A percentile compares a stretch with the other conserved stretches of the same genome.
Evolutionary conservation across 2,888 invertebrate genomes (phyloP).

Genomic region (Eristalis tenax): DNA sequence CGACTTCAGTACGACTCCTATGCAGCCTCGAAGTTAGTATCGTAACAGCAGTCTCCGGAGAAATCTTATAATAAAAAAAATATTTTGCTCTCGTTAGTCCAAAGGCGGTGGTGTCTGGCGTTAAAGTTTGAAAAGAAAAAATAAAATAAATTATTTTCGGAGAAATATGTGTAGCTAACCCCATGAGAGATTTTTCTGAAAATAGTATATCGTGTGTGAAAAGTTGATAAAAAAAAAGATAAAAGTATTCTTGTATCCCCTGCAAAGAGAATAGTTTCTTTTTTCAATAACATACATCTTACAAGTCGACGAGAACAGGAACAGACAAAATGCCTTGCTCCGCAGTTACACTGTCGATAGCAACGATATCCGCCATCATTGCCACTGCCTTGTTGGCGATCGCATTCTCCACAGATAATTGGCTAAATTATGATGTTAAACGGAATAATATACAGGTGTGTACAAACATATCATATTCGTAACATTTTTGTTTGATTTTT

Average conservation of each 20-base stretch:
- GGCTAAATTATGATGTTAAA: slow-evolving; percentile 96
- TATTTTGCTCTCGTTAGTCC: slow-evolving; percentile 58
- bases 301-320: slow-evolving; percentile 27
- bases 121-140: slow-evolving; percentile 13
- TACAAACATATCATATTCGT: slow-evolving; percentile 42
- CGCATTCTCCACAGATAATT: slow-evolving; percentile 98
- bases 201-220: slow-evolving; percentile 15
- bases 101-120: slow-evolving; percentile 52
- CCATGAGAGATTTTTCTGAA: background rate
- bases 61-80: slow-evolving; percentile 66
- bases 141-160: slow-evolving; percentile 3
- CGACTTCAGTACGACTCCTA: slow-evolving; percentile 25
- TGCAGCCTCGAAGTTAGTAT: slow-evolving; percentile 57
- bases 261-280: slow-evolving; percentile 29
- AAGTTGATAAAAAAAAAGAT: slow-evolving; percentile 1
- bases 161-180: slow-evolving; percentile 65
- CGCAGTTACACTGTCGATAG: slow-evolving; percentile 96
- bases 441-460: slow-evolving; percentile 92
- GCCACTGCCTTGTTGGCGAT: slow-evolving; percentile 96
- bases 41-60: slow-evolving; percentile 69
- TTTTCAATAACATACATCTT: slow-evolving; percentile 2
- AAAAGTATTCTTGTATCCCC: slow-evolving; percentile 21
- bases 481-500: background rate
- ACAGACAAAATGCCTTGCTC: slow-evolving; percentile 91
- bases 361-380: slow-evolving; percentile 97